A percentile compares a stretch with the other conserved stretches of the same genome.
Evolutionary conservation across 2,797 vertebrate species (phyloP).

Genomic region (Macrochelys suwanniensis): DNA sequence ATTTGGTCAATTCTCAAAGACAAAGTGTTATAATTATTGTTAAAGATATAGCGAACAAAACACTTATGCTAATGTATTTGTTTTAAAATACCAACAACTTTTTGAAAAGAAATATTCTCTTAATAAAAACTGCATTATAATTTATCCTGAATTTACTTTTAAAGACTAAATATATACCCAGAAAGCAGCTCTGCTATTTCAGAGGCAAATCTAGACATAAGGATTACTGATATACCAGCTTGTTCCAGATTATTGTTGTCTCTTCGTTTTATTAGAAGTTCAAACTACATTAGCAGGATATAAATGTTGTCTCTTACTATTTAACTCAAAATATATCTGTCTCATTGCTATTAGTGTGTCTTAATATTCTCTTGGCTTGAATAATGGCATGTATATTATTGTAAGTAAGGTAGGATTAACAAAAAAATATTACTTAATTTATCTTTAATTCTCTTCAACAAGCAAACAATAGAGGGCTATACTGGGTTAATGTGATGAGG

Average conservation of each 20-base stretch:
- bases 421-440: slow-evolving; percentile 45
- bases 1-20: not conserved
- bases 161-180: not conserved
- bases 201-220: slow-evolving; percentile 55
- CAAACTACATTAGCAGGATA: slow-evolving; percentile 64
- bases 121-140: not conserved
- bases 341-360: slow-evolving; percentile 16
- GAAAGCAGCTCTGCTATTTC: slow-evolving; percentile 16
- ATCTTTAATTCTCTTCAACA: slow-evolving; percentile 23
- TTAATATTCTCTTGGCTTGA: not conserved
- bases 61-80: not conserved
- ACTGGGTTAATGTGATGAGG: slow-evolving; percentile 38
- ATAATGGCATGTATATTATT: slow-evolving; percentile 29
- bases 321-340: slow-evolving; percentile 33
- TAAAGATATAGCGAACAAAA: not conserved
- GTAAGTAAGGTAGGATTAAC: slow-evolving; percentile 64
- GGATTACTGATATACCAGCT: slow-evolving; percentile 76
- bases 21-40: not conserved
- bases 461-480: slow-evolving; percentile 33
- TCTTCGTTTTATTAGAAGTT: slow-evolving; percentile 70
- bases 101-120: not conserved
- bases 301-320: slow-evolving; percentile 32
- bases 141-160: slow-evolving; percentile 26
- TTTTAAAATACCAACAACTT: slow-evolving; percentile 6
- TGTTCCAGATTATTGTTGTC: slow-evolving; percentile 72